phyloP scores from a whole-genome alignment of 1,140 invertebrate species.

The Anadara kagoshimensis region DNA sequence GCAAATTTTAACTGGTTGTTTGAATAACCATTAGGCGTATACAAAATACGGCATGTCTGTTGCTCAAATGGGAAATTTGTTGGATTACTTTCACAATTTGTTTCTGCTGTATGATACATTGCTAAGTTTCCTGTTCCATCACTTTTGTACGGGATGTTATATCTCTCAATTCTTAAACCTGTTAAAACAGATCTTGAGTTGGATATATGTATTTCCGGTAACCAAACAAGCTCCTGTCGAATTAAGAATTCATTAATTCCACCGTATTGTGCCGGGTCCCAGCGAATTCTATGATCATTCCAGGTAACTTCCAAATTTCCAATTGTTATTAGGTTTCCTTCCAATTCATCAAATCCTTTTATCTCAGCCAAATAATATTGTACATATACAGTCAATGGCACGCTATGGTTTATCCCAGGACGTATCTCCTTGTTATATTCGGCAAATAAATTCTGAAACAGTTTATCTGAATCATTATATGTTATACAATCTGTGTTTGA shows the following conservation, averaged over 20 bases:
- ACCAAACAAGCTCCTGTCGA: slow-evolving; percentile 18
- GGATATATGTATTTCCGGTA: slow-evolving; percentile 24
- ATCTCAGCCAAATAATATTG: slow-evolving; percentile 23
- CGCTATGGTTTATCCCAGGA: too few species aligned
- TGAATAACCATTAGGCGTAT: slow-evolving; percentile 16
- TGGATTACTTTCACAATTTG: slow-evolving; percentile 21
- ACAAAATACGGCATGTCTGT: slow-evolving; percentile 27
- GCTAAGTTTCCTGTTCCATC: too few species aligned
- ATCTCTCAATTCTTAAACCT: slow-evolving; percentile 11
- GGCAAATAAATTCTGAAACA: too few species aligned
- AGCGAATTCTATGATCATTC: slow-evolving; percentile 23
- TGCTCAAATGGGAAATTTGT: slow-evolving; percentile 36
- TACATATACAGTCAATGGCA: too few species aligned
- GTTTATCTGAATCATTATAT: too few species aligned
- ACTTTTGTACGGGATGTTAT: slow-evolving; percentile 17
- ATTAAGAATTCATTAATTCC: slow-evolving; percentile 26
- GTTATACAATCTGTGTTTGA: too few species aligned
- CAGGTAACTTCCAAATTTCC: slow-evolving; percentile 27
- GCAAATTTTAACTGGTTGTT: slow-evolving; percentile 17
- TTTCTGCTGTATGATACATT: too few species aligned
- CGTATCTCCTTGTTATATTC: too few species aligned
- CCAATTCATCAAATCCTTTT: slow-evolving; percentile 32
- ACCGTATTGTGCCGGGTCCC: slow-evolving; percentile 12
- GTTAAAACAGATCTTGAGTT: slow-evolving; percentile 25
- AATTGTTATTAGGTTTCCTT: slow-evolving; percentile 31